Evolutionary conservation across 1,140 invertebrate genomes (phyloP).

Genomic region (Choristoneura fumiferana): DNA sequence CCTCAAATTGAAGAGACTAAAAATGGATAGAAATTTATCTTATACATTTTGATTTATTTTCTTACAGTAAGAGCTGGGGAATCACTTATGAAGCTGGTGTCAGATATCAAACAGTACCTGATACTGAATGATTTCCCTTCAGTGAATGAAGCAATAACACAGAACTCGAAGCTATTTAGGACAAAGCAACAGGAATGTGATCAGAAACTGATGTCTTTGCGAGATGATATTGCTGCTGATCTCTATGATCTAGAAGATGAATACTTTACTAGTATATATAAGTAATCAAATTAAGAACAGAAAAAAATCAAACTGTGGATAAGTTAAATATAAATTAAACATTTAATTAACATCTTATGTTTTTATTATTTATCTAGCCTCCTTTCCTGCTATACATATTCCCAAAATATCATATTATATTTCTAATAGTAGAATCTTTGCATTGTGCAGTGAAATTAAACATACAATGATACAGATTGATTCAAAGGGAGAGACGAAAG

Average conservation of each 20-base stretch:
- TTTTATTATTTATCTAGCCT: no score
- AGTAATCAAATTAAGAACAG: constrained; percentile 75
- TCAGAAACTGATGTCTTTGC: constrained; percentile 92
- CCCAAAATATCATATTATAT: no score
- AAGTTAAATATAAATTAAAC: no score
- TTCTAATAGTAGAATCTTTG: no score
- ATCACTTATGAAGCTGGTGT: constrained; percentile 96
- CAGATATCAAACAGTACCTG: constrained; percentile 97
- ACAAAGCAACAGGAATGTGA: constrained; percentile 95
- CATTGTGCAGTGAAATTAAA: no score
- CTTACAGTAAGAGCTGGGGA: constrained; percentile 93
- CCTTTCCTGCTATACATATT: no score
- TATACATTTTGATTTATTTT: constrained; percentile 20
- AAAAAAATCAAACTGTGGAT: no score
- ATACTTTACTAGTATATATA: constrained; percentile 97
- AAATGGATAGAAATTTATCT: no score
- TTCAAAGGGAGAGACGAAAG: no score
- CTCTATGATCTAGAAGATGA: constrained; percentile 98
- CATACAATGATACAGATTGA: no score
- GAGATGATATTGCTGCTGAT: constrained; percentile 97
- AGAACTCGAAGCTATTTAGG: constrained; percentile 93
- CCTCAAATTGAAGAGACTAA: no score
- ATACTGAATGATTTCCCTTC: constrained; percentile 98
- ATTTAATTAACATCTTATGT: no score
- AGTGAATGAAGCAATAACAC: constrained; percentile 96